Evolutionary conservation across 2,797 vertebrate species (phyloP).

Genomic region (Lophotriccus pileatus): DNA sequence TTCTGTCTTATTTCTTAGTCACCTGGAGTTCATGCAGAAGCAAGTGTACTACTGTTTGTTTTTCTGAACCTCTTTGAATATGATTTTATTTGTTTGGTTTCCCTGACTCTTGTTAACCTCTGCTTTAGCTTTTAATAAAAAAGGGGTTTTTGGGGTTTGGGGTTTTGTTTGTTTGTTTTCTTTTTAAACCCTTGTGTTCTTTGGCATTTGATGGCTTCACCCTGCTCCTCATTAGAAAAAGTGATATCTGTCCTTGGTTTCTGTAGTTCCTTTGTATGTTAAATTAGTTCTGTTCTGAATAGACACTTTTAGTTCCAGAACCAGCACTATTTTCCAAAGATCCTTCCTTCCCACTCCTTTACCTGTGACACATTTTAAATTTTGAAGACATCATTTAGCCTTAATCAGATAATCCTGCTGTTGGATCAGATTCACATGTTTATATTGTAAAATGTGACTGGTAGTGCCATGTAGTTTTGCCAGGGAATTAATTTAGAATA

Average conservation of each 20-base stretch:
- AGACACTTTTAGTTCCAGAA: background rate
- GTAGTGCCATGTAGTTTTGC: background rate
- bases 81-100: background rate
- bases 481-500: background rate
- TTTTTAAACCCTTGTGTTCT: background rate
- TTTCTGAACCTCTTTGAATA: background rate
- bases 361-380: background rate
- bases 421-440: background rate
- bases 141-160: no score
- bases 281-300: background rate
- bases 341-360: background rate
- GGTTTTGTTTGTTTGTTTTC: background rate
- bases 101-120: background rate
- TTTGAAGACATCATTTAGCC: background rate
- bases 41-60: background rate
- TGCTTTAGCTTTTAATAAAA: background rate
- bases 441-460: background rate
- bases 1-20: background rate
- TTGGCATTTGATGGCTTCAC: background rate
- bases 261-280: background rate
- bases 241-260: background rate
- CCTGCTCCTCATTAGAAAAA: background rate
- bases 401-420: background rate
- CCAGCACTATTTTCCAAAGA: background rate
- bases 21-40: background rate